Evolutionary conservation across 2,113 vertebrate species (phyloP), one percentile per base, ranked within the genome.

Genomic region (Herpetotheres cachinnans): DNA sequence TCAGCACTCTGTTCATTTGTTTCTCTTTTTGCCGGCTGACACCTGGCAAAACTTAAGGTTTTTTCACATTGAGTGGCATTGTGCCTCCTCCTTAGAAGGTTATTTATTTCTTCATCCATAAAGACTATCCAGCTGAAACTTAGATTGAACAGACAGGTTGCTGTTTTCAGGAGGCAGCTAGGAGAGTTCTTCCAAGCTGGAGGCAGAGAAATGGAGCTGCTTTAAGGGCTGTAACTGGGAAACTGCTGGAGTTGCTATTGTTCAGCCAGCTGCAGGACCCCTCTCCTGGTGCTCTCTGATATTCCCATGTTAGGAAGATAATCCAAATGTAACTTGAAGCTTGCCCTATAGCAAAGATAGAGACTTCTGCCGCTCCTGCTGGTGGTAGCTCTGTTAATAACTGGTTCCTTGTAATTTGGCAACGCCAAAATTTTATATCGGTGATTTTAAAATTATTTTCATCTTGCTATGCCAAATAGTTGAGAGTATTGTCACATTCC

Each of bases 221-320:
- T 79, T 46, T 55, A 62, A 69, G 63, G 63, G 21, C 65, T 71
- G 50, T 12, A 63, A 20, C 25, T 69, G 84, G 7, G 42, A 55
- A 29, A 4, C 38, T 47, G 71, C 52, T 70, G 90, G 72, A 92
- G 62, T 25, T 87, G 89, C 88, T 91, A 20, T 90, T 86, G 91
- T 93, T 81, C 82, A 54, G 54, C 42, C 52, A 76, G 84, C 80
- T 85, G 73, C 91, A 91, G 88, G 42, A 70, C 76, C 77, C 61
- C 86, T 74, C 81, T 92, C 73, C 36, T 47, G 47, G 19, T 82
- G 70, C 81, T 90, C 69, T 92, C 73, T 19, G 36, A 92, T 93
- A 92, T 95, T 95, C 69, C 96, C 83, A 95, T 95, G 95, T 96
- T 96, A 89, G 97, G 94, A 95, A 95, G 81, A 82, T 63, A 82